Evolutionary conservation across 1,140 invertebrate species (phyloP).

Genomic region (Drosophila bocqueti): DNA sequence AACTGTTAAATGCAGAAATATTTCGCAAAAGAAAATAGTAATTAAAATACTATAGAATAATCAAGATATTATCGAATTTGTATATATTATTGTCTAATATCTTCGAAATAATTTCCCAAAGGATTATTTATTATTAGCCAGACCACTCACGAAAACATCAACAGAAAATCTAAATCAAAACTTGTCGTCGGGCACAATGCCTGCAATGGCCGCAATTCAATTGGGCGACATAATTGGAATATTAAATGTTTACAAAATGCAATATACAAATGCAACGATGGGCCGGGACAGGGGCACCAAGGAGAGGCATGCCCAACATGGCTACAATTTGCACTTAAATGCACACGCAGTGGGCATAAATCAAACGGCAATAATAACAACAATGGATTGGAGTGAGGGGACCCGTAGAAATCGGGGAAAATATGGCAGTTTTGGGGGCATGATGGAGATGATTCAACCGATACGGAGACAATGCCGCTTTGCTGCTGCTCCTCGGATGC

Average conservation of each 20-base stretch:
- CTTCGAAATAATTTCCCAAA: slow-evolving; percentile 1
- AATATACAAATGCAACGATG: slow-evolving; percentile 64
- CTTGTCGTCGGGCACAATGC: slow-evolving; percentile 48
- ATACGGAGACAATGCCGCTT: slow-evolving; percentile 35
- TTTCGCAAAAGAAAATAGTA: no score
- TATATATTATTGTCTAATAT: neutral
- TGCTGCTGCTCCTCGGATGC: neutral
- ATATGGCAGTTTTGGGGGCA: slow-evolving; percentile 10
- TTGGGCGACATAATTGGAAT: slow-evolving; percentile 79
- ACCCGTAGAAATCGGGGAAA: slow-evolving; percentile 7
- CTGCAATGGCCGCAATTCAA: slow-evolving; percentile 62
- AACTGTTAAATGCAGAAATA: neutral
- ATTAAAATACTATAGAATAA: no score
- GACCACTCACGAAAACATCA: slow-evolving; percentile 11
- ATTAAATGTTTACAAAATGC: slow-evolving; percentile 82
- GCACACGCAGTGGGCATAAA: slow-evolving; percentile 74
- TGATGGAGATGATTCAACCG: slow-evolving; percentile 5
- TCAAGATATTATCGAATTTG: no score
- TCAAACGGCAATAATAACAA: slow-evolving; percentile 64
- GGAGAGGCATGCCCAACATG: slow-evolving; percentile 30
- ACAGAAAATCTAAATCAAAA: slow-evolving; percentile 13
- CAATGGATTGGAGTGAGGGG: slow-evolving; percentile 17
- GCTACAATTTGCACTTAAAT: slow-evolving; percentile 80
- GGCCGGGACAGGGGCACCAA: neutral
- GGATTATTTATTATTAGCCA: neutral